phyloP scores from a whole-genome alignment of 2,797 vertebrate species.

The Crenuchus spilurus region DNA sequence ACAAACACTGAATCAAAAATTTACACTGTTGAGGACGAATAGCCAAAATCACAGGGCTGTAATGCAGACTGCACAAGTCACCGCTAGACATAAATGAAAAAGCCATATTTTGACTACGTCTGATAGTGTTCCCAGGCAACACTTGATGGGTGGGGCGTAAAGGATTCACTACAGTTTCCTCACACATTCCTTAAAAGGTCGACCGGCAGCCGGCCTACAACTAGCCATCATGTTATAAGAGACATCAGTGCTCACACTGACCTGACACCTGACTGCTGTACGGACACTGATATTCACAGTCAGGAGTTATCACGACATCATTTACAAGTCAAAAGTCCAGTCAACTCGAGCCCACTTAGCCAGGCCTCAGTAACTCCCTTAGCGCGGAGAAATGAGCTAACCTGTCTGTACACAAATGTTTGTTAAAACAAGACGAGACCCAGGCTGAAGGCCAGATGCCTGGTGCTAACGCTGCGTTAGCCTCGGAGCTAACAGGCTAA shows the following conservation, averaged over 20 bases:
- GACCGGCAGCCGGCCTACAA: constrained; percentile 6
- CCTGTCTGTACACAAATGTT: no score
- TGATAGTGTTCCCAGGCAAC: neutral
- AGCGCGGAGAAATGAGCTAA: neutral
- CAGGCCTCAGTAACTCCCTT: constrained; percentile 7
- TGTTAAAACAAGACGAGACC: neutral
- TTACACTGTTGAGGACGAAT: neutral
- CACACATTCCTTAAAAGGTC: constrained; percentile 20
- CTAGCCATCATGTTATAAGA: neutral
- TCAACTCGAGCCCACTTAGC: neutral
- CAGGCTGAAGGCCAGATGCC: neutral
- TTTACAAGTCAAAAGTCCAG: constrained; percentile 39
- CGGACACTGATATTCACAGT: neutral
- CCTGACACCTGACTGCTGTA: neutral
- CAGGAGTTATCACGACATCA: neutral
- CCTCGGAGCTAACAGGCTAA: neutral
- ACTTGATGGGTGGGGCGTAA: constrained; percentile 22
- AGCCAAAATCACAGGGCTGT: neutral
- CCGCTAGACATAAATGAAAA: neutral
- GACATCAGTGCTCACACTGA: neutral
- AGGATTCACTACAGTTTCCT: constrained; percentile 15
- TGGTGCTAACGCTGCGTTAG: neutral
- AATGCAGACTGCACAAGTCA: neutral
- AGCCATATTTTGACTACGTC: neutral
- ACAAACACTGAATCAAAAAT: no score